Evolutionary conservation across 2,888 invertebrate species (phyloP).

Genomic region (Ichneumon xanthorius): DNA sequence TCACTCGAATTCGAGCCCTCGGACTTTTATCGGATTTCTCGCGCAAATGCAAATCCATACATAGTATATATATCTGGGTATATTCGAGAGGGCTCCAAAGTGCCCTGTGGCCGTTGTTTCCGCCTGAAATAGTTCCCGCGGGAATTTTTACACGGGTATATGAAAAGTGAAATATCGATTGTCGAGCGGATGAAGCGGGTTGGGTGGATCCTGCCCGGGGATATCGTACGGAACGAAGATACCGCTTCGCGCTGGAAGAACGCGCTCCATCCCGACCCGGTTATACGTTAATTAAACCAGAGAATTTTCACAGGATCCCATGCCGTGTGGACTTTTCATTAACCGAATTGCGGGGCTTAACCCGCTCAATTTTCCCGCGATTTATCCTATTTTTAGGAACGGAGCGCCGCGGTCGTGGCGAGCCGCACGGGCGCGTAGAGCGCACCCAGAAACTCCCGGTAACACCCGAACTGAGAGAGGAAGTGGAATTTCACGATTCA

Average conservation of each 20-base stretch:
- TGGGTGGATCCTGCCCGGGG: slow-evolving; percentile 37
- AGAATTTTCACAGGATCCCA: slow-evolving; percentile 64
- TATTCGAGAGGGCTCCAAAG: slow-evolving; percentile 36
- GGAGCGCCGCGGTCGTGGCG: slow-evolving; percentile 44
- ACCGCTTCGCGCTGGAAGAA: slow-evolving; percentile 15
- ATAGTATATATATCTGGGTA: slow-evolving; percentile 6
- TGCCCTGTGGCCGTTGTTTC: slow-evolving; percentile 35
- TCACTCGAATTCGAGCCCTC: slow-evolving; percentile 26
- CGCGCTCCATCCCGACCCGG: slow-evolving; percentile 34
- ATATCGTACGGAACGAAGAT: slow-evolving; percentile 53
- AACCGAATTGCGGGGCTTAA: slow-evolving; percentile 70
- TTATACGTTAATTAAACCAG: slow-evolving; percentile 76
- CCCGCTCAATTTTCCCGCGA: slow-evolving; percentile 71
- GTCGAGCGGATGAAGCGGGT: slow-evolving; percentile 48
- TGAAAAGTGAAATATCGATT: slow-evolving; percentile 68
- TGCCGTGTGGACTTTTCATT: slow-evolving; percentile 78
- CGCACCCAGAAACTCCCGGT: slow-evolving; percentile 34
- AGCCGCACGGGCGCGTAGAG: slow-evolving; percentile 34
- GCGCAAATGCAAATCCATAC: slow-evolving; percentile 11
- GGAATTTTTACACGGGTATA: slow-evolving; percentile 54
- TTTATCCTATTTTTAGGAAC: slow-evolving; percentile 73
- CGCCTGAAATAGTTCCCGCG: slow-evolving; percentile 52
- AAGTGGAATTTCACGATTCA: slow-evolving; percentile 80
- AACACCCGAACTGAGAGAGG: slow-evolving; percentile 51
- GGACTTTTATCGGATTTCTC: slow-evolving; percentile 38